phyloP scores from a whole-genome alignment of 2,888 invertebrate genomes.

The Synanthedon vespiformis region DNA sequence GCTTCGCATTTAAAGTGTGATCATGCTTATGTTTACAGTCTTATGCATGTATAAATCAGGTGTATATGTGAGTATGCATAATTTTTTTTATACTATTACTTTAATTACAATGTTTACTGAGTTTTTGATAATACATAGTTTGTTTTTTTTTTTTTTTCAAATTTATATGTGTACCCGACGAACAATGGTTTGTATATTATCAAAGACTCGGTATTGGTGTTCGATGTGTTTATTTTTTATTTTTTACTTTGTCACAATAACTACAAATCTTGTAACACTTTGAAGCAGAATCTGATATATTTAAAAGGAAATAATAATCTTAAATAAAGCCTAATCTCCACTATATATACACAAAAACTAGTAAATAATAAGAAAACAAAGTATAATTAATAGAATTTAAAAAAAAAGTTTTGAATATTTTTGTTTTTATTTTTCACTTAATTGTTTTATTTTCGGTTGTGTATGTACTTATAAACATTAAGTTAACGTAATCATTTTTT shows the following conservation, averaged over 20 bases:
- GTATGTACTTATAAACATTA: slow-evolving; percentile 71
- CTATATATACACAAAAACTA: slow-evolving; percentile 52
- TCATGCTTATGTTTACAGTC: slow-evolving; percentile 63
- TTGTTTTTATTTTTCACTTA: slow-evolving; percentile 34
- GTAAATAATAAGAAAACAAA: slow-evolving; percentile 26
- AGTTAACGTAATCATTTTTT: slow-evolving; percentile 26
- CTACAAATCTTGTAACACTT: slow-evolving; percentile 44
- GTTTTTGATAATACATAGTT: slow-evolving; percentile 37
- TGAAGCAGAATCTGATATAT: slow-evolving; percentile 35
- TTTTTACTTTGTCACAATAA: slow-evolving; percentile 13
- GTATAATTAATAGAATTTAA: slow-evolving; percentile 4
- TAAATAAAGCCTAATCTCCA: slow-evolving; percentile 46
- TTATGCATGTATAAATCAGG: slow-evolving; percentile 57
- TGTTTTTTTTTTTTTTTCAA: not conserved
- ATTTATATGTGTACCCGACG: too few species aligned
- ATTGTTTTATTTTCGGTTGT: slow-evolving; percentile 57
- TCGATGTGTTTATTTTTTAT: not conserved
- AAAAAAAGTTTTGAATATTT: slow-evolving; percentile 6
- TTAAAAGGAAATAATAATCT: slow-evolving; percentile 28
- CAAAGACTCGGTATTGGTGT: not conserved
- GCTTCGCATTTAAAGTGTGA: slow-evolving; percentile 68
- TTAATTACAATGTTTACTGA: slow-evolving; percentile 34
- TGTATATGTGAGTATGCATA: slow-evolving; percentile 65
- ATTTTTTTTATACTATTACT: slow-evolving; percentile 36
- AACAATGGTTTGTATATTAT: not conserved